Conservation (phyloP, 1,140 invertebrate genomes). For the Drosophila auraria region DNA sequence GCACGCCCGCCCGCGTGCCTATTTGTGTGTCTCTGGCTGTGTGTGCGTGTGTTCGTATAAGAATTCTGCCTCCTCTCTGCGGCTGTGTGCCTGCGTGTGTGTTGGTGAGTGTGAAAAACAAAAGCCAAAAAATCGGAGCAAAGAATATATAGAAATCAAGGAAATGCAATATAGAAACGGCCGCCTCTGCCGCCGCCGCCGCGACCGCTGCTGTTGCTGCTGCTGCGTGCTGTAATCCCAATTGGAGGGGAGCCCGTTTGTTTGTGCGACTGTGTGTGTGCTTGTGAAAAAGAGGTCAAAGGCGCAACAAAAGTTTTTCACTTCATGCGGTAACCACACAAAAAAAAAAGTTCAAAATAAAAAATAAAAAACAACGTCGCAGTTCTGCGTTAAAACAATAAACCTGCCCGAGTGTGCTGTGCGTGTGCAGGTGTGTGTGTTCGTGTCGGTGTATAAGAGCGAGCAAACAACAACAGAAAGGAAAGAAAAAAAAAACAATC, state of each 20-base stretch:
- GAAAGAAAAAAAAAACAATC: conserved; percentile 36
- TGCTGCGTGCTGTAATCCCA: conserved; percentile 60
- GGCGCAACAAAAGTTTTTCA: conserved; percentile 73
- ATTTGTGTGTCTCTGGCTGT: conserved; percentile 29
- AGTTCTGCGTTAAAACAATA: conserved; percentile 79
- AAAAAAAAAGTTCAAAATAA: conserved; percentile 55
- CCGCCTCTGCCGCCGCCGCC: conserved; percentile 26
- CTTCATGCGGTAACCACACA: conserved; percentile 62
- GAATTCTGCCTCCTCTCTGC: conserved; percentile 19
- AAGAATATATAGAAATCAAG: conserved; percentile 62
- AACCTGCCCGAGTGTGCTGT: conserved; percentile 41
- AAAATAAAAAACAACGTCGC: conserved; percentile 74
- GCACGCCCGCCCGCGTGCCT: conserved; percentile 30
- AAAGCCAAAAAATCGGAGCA: conserved; percentile 75
- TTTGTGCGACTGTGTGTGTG: conserved; percentile 20
- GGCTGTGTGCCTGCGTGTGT: conserved; percentile 28
- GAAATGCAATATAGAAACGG: conserved; percentile 73
- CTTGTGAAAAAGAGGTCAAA: conserved; percentile 79
- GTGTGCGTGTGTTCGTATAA: conserved; percentile 15
- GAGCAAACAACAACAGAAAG: conserved; percentile 60
- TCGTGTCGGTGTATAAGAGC: conserved; percentile 51
- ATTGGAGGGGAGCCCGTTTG: conserved; percentile 28
- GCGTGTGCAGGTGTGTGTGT: conserved; percentile 32
- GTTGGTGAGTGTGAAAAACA: conserved; percentile 63
- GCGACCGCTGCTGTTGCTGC: conserved; percentile 21